phyloP scores from a whole-genome alignment of 2,797 vertebrate species.

The Mareca penelope region DNA sequence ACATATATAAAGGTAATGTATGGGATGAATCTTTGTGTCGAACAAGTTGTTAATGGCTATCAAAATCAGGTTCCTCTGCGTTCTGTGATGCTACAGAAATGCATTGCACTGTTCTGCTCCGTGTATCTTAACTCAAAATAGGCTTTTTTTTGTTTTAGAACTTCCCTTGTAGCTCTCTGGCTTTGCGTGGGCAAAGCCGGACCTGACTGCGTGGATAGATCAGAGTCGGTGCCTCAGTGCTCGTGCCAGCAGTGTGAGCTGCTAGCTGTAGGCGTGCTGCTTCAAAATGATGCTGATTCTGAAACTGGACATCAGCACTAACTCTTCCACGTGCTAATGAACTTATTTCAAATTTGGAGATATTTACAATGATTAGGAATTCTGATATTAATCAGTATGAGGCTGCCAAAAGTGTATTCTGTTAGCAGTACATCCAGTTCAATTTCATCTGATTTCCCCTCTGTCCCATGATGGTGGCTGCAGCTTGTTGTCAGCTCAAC shows the following conservation, averaged over 20 bases:
- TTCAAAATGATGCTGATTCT: not conserved
- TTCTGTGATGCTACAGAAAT: not conserved
- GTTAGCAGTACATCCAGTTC: not conserved
- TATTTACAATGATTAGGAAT: not conserved
- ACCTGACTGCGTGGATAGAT: fast-evolving
- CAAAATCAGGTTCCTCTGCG: fast-evolving
- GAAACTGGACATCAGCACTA: not conserved
- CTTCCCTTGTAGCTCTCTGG: not conserved
- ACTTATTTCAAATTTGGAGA: not conserved
- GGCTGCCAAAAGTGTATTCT: not conserved
- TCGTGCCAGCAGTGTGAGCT: not conserved
- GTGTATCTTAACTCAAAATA: not conserved
- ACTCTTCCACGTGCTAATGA: not conserved
- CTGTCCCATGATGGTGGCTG: not conserved
- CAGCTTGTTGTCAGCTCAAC: not conserved
- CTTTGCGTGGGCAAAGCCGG: not conserved
- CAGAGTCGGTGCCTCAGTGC: not conserved
- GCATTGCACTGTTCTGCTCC: fast-evolving
- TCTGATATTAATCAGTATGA: not conserved
- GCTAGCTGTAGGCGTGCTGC: not conserved
- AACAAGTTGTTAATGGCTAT: fast-evolving
- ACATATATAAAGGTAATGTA: too few relatives aligned
- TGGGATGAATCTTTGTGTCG: not conserved
- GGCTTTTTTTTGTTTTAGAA: not conserved
- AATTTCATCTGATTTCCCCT: not conserved